Base-by-base conservation (phyloP, 2,113 vertebrate genomes). In the Saccopteryx bilineata region DNA sequence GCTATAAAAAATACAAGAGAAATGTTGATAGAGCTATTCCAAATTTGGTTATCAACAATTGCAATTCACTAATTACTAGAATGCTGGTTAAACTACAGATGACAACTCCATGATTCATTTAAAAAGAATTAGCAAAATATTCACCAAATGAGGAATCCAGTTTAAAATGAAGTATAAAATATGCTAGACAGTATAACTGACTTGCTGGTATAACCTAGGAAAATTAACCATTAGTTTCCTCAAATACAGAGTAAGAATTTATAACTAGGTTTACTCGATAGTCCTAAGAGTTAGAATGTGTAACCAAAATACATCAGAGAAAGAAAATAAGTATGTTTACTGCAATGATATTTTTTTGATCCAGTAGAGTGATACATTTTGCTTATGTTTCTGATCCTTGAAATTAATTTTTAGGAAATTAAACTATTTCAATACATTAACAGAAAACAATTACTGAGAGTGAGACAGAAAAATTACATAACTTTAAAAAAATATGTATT, bases 401-500 rank as follows among this genome's bases (percentile, higher is more conserved):
- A 94, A 91, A 93, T 87, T 74, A 94, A 93, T 12, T 95, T 94
- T 84, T 71, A 90, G 39, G 50, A 94, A 95, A 88, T 91, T 46
- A 86, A 93, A 63, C 14, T 26, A 93, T 82, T 88, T 65, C 28
- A 87, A 86, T 33, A 75, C 48, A 85, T 90, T 87, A 90, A 79
- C 10, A 80, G 12, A 76, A 3, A 3, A 61, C 12, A 61, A 81
- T 61, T n/a, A 88, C 21, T 79, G 26, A 92, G n/a, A 94, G 31
- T 76, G 26, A 90, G 61, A 86, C 2, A 75, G 48, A 50, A 76
- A 90, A 93, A 69, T 26, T 84, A 75, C 14, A 12, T 50, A 54
- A 78, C 24, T 82, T 60, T 23, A 2, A 69, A 33, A 94, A 24
- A 91, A 21, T 58, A 78, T 54, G 5, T 81, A 83, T n/a, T 86